phyloP scores from a whole-genome alignment of 2,113 vertebrate genomes.

The Eptesicus fuscus region DNA sequence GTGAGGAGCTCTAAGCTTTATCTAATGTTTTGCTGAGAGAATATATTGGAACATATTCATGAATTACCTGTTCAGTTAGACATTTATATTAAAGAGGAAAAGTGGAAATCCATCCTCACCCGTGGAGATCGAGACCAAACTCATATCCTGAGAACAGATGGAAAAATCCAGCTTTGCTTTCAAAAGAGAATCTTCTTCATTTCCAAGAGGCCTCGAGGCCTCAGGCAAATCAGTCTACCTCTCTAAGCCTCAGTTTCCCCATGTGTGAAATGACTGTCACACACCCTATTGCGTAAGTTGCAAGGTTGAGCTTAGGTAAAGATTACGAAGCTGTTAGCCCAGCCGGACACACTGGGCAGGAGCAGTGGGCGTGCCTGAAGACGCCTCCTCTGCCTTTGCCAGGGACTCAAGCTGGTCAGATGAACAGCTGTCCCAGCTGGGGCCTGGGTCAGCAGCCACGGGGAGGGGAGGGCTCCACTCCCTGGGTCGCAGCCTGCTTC shows the following conservation, averaged over 20 bases:
- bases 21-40: not conserved
- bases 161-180: not conserved
- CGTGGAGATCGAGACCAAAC: not conserved
- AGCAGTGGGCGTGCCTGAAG: not conserved
- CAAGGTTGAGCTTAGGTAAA: not conserved
- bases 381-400: no score
- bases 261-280: not conserved
- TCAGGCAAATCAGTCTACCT: not conserved
- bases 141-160: not conserved
- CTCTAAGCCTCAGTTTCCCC: not conserved
- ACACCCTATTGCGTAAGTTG: not conserved
- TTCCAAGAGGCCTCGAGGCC: not conserved
- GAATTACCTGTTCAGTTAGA: not conserved
- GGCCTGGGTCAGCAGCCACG: not conserved
- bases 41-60: not conserved
- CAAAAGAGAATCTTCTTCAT: not conserved
- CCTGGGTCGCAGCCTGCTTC: not conserved
- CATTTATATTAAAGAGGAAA: not conserved
- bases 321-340: rapidly evolving
- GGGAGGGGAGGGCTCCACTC: not conserved
- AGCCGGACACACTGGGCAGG: no score
- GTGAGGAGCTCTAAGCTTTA: not conserved
- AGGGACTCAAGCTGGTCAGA: not conserved
- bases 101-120: not conserved
- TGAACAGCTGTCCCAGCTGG: not conserved